A percentile compares a stretch with the other conserved stretches of the same genome.
phyloP scores from a whole-genome alignment of 2,797 vertebrate species.

The Hippocampus kuda region DNA sequence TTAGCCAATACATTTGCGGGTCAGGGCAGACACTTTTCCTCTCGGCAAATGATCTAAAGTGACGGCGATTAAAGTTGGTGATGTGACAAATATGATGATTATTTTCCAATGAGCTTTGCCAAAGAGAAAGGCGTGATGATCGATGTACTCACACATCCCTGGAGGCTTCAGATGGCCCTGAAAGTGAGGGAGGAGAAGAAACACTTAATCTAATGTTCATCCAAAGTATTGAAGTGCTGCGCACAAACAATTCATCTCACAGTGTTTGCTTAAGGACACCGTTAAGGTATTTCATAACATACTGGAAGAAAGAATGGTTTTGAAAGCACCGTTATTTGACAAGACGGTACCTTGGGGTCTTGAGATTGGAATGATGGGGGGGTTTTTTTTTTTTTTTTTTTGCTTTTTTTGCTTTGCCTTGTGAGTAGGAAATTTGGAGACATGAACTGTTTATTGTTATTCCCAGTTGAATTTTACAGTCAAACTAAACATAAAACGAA shows the following conservation, averaged over 20 bases:
- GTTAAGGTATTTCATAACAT: not conserved
- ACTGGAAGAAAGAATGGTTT: not conserved
- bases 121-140: conserved; percentile 6
- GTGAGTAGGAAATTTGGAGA: not conserved
- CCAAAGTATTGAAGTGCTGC: not conserved
- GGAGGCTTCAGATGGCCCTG: conserved; percentile 77
- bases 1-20: not conserved
- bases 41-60: not conserved
- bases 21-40: not conserved
- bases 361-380: not conserved
- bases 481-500: no score
- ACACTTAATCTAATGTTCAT: not conserved
- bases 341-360: no score
- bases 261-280: not conserved
- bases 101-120: not conserved
- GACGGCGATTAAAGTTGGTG: not conserved
- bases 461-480: not conserved
- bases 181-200: conserved; percentile 7
- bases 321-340: not conserved
- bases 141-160: conserved; percentile 84
- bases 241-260: not conserved
- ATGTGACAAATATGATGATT: not conserved
- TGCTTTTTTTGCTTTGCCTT: not conserved
- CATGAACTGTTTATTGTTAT: not conserved
- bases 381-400: no score